Percentiles rank a stretch among this genome's conserved stretches.
phyloP scores from a whole-genome alignment of 2,888 invertebrate species.

The Cephus nigrinus region DNA sequence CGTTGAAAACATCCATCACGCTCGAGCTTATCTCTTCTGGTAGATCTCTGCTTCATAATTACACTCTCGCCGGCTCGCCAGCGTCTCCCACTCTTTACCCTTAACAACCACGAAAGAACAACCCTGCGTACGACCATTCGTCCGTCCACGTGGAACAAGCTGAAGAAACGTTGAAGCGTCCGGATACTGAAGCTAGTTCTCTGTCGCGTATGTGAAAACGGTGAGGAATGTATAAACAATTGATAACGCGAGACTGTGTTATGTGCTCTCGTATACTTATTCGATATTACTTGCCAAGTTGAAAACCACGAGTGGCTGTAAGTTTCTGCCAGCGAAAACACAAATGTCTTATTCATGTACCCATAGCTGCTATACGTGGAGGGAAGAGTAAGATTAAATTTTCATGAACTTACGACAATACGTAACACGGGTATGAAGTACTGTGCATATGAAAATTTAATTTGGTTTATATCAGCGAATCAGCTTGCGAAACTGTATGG shows the following conservation, averaged over 20 bases:
- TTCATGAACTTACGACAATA: conserved; percentile 43
- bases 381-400: conserved; percentile 35
- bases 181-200: neutral
- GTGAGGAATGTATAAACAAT: neutral
- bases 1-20: conserved; percentile 67
- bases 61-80: conserved; percentile 54
- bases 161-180: neutral
- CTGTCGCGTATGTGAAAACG: neutral
- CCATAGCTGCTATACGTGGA: neutral
- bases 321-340: neutral
- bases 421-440: conserved; percentile 39
- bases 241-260: neutral
- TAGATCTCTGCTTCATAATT: conserved; percentile 65
- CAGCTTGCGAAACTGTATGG: neutral
- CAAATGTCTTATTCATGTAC: neutral
- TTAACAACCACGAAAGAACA: conserved; percentile 17
- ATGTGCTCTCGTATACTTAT: neutral
- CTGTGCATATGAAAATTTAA: conserved; percentile 43
- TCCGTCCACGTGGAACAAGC: neutral
- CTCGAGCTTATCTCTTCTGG: conserved; percentile 58
- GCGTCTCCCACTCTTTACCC: neutral
- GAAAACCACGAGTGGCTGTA: neutral
- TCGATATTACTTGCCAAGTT: neutral
- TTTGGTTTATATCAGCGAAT: conserved; percentile 32
- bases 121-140: neutral